Base-by-base conservation (phyloP, 2,113 vertebrate genomes). In the Micronisus gabar region DNA sequence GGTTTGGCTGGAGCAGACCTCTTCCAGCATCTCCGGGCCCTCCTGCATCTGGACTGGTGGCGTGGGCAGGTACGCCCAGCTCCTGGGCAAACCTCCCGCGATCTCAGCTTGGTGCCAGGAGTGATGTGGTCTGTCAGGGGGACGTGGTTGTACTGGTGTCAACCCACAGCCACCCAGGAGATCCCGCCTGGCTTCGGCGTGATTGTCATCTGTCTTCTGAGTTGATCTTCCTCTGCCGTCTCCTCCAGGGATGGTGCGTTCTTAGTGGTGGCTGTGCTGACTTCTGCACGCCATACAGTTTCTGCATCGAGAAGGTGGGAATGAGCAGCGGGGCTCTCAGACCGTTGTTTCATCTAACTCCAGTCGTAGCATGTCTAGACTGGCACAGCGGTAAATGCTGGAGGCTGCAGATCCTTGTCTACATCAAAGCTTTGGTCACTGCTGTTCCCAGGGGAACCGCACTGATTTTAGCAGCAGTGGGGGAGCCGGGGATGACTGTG, bases 61-160 rank as follows among this genome's bases (percentile, higher is more conserved):
- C 2, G 0, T 56, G 58, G 30, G 30, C 62, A 73, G 38, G 17
- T 32, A 8, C 0, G 0, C 7, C 72, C n/a, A 53, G 32, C 71
- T 86, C 58, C 23, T 4, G 18, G 47, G 30, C 34, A 75, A 65
- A 27, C 50, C 50, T 91, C 34, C 5, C 2, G 3, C 5, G 4
- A 4, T 68, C 65, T 45, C 59, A 61, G 40, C 30, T 68, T 52
- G 48, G 32, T 26, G 52, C 56, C 13, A 4, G 55, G 19, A 30
- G 36, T 4, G 25, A 21, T 2, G 1, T n/a, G 41, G 19, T 58
- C 75, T 38, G 6, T 67, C 36, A 36, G 36, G 47, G 36, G 27
- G 26, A 47, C 80, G 43, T 59, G n/a, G 16, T n/a, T 91, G 36
- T 38, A 13, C 53, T 65, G 58, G 23, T 73, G 65, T 81, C 59